Evolutionary conservation across 2,797 vertebrate species (phyloP).

Genomic region (Chlorospingus flavigularis): DNA sequence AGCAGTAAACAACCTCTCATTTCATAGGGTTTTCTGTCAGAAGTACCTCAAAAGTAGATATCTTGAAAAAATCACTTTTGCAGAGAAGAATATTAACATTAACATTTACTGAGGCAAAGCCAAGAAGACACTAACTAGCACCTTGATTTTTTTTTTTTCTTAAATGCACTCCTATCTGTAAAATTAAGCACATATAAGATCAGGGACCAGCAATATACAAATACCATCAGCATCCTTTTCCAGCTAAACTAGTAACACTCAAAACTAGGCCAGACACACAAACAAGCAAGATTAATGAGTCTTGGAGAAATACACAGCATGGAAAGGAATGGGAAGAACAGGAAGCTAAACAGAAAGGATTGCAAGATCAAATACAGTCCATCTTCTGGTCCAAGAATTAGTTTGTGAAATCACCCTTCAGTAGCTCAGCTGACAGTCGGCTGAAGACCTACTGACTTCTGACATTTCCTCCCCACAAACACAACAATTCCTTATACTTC

Average conservation of each 20-base stretch:
- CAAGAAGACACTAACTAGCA: conserved; percentile 67
- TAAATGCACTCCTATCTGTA: conserved; percentile 45
- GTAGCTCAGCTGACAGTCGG: background rate
- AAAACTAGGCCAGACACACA: conserved; percentile 25
- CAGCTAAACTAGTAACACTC: conserved; percentile 48
- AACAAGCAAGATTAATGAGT: background rate
- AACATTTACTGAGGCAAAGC: conserved; percentile 57
- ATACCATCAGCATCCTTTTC: background rate
- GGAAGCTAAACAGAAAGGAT: conserved; percentile 48
- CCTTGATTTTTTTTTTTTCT: conserved; percentile 41
- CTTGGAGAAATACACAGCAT: conserved; percentile 8
- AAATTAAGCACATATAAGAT: conserved; percentile 46
- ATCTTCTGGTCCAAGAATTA: conserved; percentile 40
- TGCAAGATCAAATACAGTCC: background rate
- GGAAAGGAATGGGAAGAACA: conserved; percentile 22
- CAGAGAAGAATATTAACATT: conserved; percentile 56
- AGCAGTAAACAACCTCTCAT: conserved; percentile 43
- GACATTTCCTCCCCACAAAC: background rate
- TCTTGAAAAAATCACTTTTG: conserved; percentile 51
- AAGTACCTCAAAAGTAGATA: conserved; percentile 67
- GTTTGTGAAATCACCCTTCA: background rate
- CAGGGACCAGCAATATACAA: conserved; percentile 54
- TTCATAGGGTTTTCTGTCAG: conserved; percentile 47
- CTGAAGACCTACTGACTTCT: conserved; percentile 16
- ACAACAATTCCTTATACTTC: background rate